phyloP scores from a whole-genome alignment of 2,888 invertebrate genomes.

The Caenorhabditis imperialis region DNA sequence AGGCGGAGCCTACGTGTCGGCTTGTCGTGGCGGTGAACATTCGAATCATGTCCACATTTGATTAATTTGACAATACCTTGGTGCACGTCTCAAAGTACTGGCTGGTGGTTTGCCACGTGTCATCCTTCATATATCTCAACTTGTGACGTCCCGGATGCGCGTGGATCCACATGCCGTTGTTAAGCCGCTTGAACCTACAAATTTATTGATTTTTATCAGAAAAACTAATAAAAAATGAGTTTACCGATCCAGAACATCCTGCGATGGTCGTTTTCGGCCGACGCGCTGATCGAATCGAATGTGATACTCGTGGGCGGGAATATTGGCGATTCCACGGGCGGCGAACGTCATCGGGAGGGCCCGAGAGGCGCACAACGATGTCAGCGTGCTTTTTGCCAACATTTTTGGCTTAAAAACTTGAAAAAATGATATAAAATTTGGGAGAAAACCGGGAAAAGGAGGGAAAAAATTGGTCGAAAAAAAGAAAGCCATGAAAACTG shows the following conservation, averaged over 20 bases:
- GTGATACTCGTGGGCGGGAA: conserved; percentile 76
- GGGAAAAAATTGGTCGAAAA: conserved; percentile 4
- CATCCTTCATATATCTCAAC: conserved; percentile 72
- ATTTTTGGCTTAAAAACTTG: conserved; percentile 11
- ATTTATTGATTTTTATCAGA: not conserved
- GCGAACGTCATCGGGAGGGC: conserved; percentile 8
- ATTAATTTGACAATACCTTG: too few species aligned
- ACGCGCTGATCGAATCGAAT: conserved; percentile 75
- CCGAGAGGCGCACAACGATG: conserved; percentile 14
- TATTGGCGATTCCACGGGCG: conserved; percentile 69
- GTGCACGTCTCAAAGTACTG: conserved; percentile 75
- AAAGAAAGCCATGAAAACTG: conserved; percentile 7
- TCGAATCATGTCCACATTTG: too few species aligned
- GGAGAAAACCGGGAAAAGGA: not conserved
- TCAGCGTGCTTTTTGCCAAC: conserved; percentile 16
- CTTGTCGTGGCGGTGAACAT: too few species aligned
- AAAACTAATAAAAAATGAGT: too few species aligned
- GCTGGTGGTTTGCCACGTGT: conserved; percentile 68
- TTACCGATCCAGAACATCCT: conserved; percentile 77
- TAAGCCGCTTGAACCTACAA: conserved; percentile 74
- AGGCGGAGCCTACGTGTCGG: too few species aligned
- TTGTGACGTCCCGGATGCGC: conserved; percentile 71
- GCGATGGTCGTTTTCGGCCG: conserved; percentile 74
- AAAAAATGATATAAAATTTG: not conserved
- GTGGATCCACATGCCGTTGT: conserved; percentile 78